phyloP scores from a whole-genome alignment of 2,797 vertebrate genomes.

The Brachyrhaphis roseni region DNA sequence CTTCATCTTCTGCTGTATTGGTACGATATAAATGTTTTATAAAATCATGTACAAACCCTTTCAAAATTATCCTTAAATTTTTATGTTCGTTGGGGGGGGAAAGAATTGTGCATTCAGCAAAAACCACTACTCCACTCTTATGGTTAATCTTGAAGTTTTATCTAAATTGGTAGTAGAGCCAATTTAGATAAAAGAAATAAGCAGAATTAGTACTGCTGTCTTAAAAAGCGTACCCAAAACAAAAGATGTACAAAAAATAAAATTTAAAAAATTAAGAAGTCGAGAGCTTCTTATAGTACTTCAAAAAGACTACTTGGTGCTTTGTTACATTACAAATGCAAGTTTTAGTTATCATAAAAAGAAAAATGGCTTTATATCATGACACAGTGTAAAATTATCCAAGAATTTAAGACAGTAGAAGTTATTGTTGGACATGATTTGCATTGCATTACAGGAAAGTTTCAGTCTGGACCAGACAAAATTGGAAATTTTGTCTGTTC shows the following conservation, averaged over 20 bases:
- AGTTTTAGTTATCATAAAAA: not conserved
- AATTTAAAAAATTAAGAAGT: not conserved
- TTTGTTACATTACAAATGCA: not conserved
- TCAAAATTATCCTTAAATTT: not conserved
- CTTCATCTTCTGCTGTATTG: not conserved
- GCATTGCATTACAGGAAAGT: not conserved
- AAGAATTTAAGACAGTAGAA: not conserved
- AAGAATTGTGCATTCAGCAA: not conserved
- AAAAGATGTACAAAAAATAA: not conserved
- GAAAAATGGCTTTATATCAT: not conserved
- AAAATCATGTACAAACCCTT: not conserved
- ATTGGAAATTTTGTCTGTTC: no score
- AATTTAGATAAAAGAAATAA: not conserved
- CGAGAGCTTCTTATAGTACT: not conserved
- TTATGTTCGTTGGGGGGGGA: not conserved
- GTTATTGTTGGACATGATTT: not conserved
- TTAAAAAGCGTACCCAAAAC: not conserved
- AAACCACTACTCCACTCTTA: not conserved
- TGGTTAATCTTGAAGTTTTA: not conserved
- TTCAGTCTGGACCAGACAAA: not conserved
- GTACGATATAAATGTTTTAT: conserved; percentile 2
- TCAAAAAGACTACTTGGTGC: not conserved
- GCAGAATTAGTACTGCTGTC: not conserved
- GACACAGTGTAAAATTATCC: not conserved
- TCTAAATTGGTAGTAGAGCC: not conserved